Conservation (phyloP, 2,888 invertebrate genomes). For the Carabus problematicus region DNA sequence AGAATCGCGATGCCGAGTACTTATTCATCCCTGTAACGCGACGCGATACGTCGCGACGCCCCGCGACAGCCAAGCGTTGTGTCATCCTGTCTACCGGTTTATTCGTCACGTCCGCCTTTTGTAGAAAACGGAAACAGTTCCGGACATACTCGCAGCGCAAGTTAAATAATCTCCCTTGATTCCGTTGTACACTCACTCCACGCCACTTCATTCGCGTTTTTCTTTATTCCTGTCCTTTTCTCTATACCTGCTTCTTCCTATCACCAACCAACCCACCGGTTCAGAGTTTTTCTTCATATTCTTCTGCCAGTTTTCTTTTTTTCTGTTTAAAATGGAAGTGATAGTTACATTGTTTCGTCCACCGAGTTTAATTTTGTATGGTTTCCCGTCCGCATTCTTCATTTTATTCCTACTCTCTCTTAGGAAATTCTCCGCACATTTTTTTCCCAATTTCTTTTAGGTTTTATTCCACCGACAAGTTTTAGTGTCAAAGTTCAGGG, state of each 20-base stretch:
- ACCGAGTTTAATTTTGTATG: constrained; percentile 31
- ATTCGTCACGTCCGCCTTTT: constrained; percentile 31
- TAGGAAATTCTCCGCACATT: constrained; percentile 32
- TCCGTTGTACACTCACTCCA: neutral
- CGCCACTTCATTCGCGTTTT: constrained; percentile 9
- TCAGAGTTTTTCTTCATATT: constrained; percentile 13
- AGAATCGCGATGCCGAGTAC: constrained; percentile 19
- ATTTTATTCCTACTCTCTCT: constrained; percentile 26
- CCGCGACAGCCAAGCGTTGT: neutral
- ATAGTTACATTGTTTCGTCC: constrained; percentile 37
- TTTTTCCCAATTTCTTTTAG: constrained; percentile 49
- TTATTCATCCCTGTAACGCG: constrained; percentile 15
- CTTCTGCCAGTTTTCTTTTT: neutral
- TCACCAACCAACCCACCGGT: neutral
- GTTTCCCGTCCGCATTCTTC: constrained; percentile 22
- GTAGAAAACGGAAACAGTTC: constrained; percentile 34
- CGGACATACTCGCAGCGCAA: constrained; percentile 31
- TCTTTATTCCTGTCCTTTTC: constrained; percentile 31
- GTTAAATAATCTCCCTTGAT: constrained; percentile 35
- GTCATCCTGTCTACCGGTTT: constrained; percentile 22
- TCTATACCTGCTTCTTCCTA: constrained; percentile 28
- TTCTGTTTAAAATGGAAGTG: neutral
- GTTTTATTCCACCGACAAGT: constrained; percentile 50
- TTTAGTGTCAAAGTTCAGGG: constrained; percentile 48
- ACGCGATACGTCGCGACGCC: too few species aligned